Conservation (phyloP, 2,113 vertebrate genomes). For the Phodopus roborovskii region DNA sequence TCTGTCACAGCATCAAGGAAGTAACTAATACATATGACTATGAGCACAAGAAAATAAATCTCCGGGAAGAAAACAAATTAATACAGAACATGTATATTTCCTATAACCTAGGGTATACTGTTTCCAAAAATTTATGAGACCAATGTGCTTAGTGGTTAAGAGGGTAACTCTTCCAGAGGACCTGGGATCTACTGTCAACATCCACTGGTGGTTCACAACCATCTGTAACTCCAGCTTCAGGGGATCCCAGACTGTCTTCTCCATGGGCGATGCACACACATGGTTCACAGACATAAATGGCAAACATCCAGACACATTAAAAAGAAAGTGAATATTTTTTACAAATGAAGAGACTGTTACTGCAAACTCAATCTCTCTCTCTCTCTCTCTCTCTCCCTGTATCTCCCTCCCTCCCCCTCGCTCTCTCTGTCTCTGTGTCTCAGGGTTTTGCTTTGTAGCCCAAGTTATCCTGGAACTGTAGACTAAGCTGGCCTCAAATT, state of each 20-base stretch:
- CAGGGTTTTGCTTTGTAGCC: not conserved
- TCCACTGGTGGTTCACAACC: not conserved
- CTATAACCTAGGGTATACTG: not conserved
- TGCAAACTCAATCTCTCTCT: not conserved
- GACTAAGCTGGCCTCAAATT: not conserved
- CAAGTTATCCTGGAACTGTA: not conserved
- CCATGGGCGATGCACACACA: not conserved
- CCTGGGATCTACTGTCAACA: not conserved
- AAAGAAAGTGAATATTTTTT: not conserved
- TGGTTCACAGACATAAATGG: not conserved
- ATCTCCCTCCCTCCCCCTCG: no score
- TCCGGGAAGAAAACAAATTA: slow-evolving; percentile 1
- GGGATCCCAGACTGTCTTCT: not conserved
- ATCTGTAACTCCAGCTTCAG: not conserved
- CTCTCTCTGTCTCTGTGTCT: no score
- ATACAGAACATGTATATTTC: not conserved
- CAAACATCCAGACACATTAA: not conserved
- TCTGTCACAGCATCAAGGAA: not conserved
- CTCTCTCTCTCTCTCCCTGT: no score
- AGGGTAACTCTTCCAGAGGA: not conserved
- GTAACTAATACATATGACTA: not conserved
- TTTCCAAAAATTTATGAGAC: not conserved
- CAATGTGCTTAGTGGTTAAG: not conserved
- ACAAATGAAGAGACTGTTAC: not conserved
- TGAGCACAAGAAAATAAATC: not conserved